phyloP scores from a whole-genome alignment of 2,888 invertebrate species.

The Nycteola revayana region DNA sequence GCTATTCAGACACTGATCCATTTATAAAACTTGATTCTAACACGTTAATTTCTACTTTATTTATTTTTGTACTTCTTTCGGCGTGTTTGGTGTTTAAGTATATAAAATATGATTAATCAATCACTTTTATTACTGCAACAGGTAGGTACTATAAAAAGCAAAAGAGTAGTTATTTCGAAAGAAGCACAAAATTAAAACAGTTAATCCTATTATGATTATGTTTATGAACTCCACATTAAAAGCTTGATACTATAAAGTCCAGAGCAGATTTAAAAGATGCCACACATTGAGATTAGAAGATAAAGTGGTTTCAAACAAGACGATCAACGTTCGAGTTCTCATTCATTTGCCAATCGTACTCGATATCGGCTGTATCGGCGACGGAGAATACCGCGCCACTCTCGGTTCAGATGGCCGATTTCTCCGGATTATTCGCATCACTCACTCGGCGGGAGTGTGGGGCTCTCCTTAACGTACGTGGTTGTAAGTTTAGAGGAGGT shows the following conservation, averaged over 20 bases:
- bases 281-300: no score
- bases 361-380: conserved; percentile 73
- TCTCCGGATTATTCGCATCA: conserved; percentile 72
- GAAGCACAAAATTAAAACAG: conserved; percentile 10
- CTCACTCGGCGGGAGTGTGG: conserved; percentile 76
- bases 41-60: conserved; percentile 8
- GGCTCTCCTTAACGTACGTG: conserved; percentile 74
- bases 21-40: conserved; percentile 25
- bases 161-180: conserved; percentile 7
- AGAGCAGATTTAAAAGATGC: conserved; percentile 23
- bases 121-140: no score
- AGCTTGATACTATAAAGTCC: conserved; percentile 19
- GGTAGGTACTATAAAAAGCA: background rate
- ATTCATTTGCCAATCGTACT: conserved; percentile 67
- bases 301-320: conserved; percentile 55
- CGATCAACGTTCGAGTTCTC: conserved; percentile 66
- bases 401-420: conserved; percentile 79
- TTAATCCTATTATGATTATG: conserved; percentile 16
- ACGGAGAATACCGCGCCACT: conserved; percentile 78
- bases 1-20: conserved; percentile 27
- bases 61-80: conserved; percentile 8
- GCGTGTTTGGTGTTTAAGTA: no score
- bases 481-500: conserved; percentile 87
- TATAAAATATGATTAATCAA: no score
- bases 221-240: conserved; percentile 12